Evolutionary conservation across 2,888 invertebrate genomes (phyloP).

Genomic region (Drosophila phalerata): DNA sequence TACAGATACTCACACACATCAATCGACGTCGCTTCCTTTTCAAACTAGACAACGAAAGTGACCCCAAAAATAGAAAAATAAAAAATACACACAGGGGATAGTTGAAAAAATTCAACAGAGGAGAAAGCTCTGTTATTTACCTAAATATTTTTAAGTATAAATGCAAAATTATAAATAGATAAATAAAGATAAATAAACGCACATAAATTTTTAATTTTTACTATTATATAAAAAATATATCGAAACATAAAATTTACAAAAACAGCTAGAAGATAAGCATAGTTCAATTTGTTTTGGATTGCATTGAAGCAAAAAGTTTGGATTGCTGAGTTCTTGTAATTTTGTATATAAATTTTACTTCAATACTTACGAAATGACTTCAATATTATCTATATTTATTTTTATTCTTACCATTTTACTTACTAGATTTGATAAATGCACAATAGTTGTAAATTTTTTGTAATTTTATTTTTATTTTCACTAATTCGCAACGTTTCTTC

Average conservation of each 20-base stretch:
- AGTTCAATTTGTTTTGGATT: too few species aligned
- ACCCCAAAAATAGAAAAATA: background rate
- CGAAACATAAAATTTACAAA: too few species aligned
- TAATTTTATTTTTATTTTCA: constrained; percentile 65
- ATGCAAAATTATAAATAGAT: background rate
- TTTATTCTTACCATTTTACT: too few species aligned
- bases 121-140: background rate
- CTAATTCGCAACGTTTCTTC: constrained; percentile 72
- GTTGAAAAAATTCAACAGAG: background rate
- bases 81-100: background rate
- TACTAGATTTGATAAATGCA: background rate
- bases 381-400: too few species aligned
- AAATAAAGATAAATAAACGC: background rate
- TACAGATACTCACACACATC: background rate
- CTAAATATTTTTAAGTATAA: background rate
- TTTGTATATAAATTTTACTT: too few species aligned
- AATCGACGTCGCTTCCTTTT: background rate
- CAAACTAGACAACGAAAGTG: constrained; percentile 9
- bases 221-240: too few species aligned
- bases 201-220: too few species aligned
- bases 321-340: too few species aligned
- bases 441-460: constrained; percentile 18
- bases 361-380: too few species aligned
- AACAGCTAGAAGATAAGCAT: too few species aligned
- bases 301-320: too few species aligned